Evolutionary conservation across 2,113 vertebrate genomes (phyloP).

Genomic region (Oryzias curvinotus): DNA sequence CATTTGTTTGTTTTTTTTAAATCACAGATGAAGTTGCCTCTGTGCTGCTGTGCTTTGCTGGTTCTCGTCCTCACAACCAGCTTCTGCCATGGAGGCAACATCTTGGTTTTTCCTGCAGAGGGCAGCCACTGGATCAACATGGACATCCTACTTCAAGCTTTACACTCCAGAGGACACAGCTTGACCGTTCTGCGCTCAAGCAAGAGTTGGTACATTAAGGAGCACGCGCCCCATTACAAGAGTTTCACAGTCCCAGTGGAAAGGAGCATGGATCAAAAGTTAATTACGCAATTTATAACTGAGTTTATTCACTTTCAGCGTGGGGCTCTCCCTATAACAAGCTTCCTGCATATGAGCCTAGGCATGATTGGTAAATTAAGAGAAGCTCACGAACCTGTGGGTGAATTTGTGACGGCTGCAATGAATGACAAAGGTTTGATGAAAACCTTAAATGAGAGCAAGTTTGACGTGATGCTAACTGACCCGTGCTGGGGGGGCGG

Average conservation of each 20-base stretch:
- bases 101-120: constrained; percentile 59
- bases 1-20: neutral
- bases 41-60: constrained; percentile 26
- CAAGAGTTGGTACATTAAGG: constrained; percentile 61
- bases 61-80: constrained; percentile 25
- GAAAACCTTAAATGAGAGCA: constrained; percentile 33
- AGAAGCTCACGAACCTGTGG: constrained; percentile 8
- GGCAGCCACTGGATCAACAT: constrained; percentile 74
- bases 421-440: constrained; percentile 46
- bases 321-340: constrained; percentile 8
- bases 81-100: constrained; percentile 51
- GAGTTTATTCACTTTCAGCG: constrained; percentile 12
- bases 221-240: constrained; percentile 36
- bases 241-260: constrained; percentile 37
- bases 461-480: constrained; percentile 67
- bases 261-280: constrained; percentile 4
- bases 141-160: constrained; percentile 48
- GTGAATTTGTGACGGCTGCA: constrained; percentile 13
- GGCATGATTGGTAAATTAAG: neutral
- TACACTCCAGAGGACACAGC: constrained; percentile 57
- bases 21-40: constrained; percentile 41
- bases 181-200: constrained; percentile 46
- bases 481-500: constrained; percentile 61
- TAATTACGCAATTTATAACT: neutral
- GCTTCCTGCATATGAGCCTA: constrained; percentile 5